A percentile compares a stretch with the other conserved stretches of the same genome.
phyloP scores from a whole-genome alignment of 1,140 invertebrate species.

The Bombus cullumanus region DNA sequence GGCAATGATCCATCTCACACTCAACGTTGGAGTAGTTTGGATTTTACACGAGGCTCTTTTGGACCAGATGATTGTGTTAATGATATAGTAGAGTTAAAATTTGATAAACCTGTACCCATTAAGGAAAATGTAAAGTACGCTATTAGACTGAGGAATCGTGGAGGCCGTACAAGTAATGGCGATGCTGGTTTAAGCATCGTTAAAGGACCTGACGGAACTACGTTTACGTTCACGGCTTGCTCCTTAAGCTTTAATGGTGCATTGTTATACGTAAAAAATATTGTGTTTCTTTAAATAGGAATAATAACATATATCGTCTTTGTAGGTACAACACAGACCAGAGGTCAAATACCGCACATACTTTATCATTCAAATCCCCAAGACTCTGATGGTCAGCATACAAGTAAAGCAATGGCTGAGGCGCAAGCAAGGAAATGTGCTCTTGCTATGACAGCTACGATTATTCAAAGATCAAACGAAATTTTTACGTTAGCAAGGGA shows the following conservation, averaged over 20 bases:
- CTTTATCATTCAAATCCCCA: slow-evolving; percentile 91
- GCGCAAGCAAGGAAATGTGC: slow-evolving; percentile 89
- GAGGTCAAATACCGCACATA: slow-evolving; percentile 97
- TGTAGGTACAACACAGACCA: slow-evolving; percentile 89
- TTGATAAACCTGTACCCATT: slow-evolving; percentile 93
- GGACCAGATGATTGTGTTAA: slow-evolving; percentile 89
- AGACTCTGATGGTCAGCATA: slow-evolving; percentile 85
- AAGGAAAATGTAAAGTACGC: slow-evolving; percentile 96
- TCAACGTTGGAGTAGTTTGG: slow-evolving; percentile 89
- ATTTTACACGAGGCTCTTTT: slow-evolving; percentile 88
- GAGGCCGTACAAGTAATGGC: slow-evolving; percentile 96
- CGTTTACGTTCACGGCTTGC: slow-evolving; percentile 95
- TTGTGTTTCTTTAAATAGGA: background rate
- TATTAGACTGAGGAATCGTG: slow-evolving; percentile 93
- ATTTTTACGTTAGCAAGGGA: slow-evolving; percentile 88
- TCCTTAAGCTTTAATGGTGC: slow-evolving; percentile 96
- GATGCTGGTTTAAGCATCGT: slow-evolving; percentile 94
- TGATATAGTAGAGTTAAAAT: slow-evolving; percentile 94
- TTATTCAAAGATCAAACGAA: slow-evolving; percentile 89
- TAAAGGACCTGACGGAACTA: slow-evolving; percentile 95
- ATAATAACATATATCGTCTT: slow-evolving; percentile 21
- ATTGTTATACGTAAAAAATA: background rate
- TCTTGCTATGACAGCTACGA: slow-evolving; percentile 88
- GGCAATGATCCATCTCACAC: slow-evolving; percentile 84
- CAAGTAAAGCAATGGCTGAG: slow-evolving; percentile 87